Evolutionary conservation across 2,888 invertebrate species (phyloP).

Genomic region (Hermaeophaga mercurialis): DNA sequence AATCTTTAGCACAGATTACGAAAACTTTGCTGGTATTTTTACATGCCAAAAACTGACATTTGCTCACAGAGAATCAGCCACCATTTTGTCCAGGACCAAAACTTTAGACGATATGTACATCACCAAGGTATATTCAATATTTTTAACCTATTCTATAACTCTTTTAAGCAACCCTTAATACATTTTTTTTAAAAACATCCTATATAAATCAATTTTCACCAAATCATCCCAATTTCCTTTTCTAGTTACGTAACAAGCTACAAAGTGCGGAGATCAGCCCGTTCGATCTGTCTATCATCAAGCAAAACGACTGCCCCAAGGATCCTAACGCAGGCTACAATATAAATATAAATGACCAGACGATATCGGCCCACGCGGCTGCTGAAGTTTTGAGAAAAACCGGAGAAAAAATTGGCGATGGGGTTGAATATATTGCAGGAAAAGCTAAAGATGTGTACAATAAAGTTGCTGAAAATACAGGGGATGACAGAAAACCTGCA

Average conservation of each 20-base stretch:
- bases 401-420: slow-evolving; percentile 70
- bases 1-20: slow-evolving; percentile 76
- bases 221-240: too few species aligned
- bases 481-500: slow-evolving; percentile 50
- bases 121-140: slow-evolving; percentile 71
- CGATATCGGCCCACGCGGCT: slow-evolving; percentile 75
- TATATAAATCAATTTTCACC: too few species aligned
- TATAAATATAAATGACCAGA: slow-evolving; percentile 76
- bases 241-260: slow-evolving; percentile 68
- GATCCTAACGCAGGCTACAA: slow-evolving; percentile 65
- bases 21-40: slow-evolving; percentile 75
- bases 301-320: slow-evolving; percentile 73
- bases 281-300: slow-evolving; percentile 74
- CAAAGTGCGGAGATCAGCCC: slow-evolving; percentile 73
- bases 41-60: slow-evolving; percentile 79
- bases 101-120: slow-evolving; percentile 73
- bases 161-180: too few species aligned
- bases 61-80: slow-evolving; percentile 77
- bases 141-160: too few species aligned
- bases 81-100: slow-evolving; percentile 77
- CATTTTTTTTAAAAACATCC: too few species aligned
- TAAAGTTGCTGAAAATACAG: slow-evolving; percentile 57
- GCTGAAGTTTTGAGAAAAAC: slow-evolving; percentile 74
- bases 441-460: slow-evolving; percentile 74
- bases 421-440: slow-evolving; percentile 71